Conservation (phyloP, 2,888 invertebrate species). For the Lissonota sp. region DNA sequence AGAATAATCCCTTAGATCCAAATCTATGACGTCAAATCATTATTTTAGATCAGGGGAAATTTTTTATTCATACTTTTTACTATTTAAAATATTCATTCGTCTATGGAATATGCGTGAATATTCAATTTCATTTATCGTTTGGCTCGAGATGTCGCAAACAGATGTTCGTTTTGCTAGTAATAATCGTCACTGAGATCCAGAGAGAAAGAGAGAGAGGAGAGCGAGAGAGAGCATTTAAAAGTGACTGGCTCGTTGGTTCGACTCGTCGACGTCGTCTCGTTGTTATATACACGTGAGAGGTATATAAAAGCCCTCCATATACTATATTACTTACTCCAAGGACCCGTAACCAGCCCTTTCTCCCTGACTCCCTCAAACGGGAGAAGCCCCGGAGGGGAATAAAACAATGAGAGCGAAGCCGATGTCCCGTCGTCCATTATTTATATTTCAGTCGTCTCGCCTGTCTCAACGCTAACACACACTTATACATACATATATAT, state of each 20-base stretch:
- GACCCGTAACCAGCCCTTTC: constrained; percentile 26
- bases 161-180: constrained; percentile 65
- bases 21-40: too few relatives aligned
- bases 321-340: constrained; percentile 23
- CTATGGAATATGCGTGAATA: too few relatives aligned
- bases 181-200: constrained; percentile 30
- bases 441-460: constrained; percentile 57
- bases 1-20: not conserved
- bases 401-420: constrained; percentile 65
- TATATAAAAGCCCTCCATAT: constrained; percentile 25
- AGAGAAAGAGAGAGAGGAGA: constrained; percentile 3
- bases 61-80: too few relatives aligned
- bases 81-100: too few relatives aligned
- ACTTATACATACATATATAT: too few relatives aligned
- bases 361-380: constrained; percentile 4
- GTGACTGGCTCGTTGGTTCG: constrained; percentile 61
- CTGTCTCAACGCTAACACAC: constrained; percentile 35
- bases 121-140: constrained; percentile 49
- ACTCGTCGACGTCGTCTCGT: constrained; percentile 45
- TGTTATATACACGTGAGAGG: constrained; percentile 28
- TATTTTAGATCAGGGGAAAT: too few relatives aligned
- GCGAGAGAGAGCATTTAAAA: constrained; percentile 59
- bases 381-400: constrained; percentile 58
- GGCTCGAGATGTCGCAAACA: constrained; percentile 59
- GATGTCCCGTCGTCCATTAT: constrained; percentile 65